These are phyloP conservation scores for Prinia subflava DNA, from an alignment of 2,113 vertebrate species.

Conservation along the genomic window DNA sequence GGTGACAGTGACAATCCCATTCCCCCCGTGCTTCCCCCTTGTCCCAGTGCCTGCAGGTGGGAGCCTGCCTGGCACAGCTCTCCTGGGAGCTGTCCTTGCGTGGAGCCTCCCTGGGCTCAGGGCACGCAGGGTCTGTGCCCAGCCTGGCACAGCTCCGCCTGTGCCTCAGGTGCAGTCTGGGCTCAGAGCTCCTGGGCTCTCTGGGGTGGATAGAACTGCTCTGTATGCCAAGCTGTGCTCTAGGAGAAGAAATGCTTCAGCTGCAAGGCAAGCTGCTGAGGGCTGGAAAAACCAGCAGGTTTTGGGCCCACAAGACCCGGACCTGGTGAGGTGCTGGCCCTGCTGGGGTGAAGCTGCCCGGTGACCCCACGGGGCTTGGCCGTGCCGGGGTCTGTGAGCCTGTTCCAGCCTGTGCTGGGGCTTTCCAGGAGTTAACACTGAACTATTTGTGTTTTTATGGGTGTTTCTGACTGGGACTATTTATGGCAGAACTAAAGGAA, in stretches of 20 bases:
- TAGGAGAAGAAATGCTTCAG: accelerated
- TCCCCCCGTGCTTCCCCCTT: not conserved
- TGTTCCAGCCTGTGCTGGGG: not conserved
- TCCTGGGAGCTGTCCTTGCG: not conserved
- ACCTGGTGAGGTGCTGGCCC: not conserved
- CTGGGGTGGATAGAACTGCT: accelerated
- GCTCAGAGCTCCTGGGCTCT: not conserved
- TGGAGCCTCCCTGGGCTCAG: not conserved
- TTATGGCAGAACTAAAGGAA: not conserved
- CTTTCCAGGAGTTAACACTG: not conserved
- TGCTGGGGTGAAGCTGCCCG: accelerated
- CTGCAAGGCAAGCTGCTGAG: not conserved
- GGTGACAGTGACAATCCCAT: not conserved
- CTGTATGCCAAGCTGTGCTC: not conserved
- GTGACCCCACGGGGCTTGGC: not conserved
- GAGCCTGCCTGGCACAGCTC: not conserved
- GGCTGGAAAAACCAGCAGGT: accelerated
- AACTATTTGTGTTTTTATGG: not conserved
- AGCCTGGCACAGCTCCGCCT: no score
- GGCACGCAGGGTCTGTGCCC: no score
- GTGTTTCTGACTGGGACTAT: not conserved
- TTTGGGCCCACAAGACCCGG: not conserved
- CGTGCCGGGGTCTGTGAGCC: accelerated
- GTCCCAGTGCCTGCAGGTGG: not conserved
- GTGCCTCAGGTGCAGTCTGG: no score